Base-by-base conservation (phyloP, 2,888 invertebrate species). In the Esperia sulphurella region DNA sequence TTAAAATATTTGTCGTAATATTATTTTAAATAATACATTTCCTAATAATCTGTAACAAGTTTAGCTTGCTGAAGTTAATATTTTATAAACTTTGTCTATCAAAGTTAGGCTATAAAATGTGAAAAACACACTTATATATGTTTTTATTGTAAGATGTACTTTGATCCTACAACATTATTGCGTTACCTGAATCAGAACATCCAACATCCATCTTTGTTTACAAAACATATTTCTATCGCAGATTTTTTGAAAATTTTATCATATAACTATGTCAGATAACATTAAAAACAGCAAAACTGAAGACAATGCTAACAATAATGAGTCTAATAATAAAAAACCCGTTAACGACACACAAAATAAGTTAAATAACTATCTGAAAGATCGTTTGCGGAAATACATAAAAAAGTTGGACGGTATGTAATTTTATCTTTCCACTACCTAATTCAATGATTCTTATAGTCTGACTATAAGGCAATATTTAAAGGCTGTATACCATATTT, bases 371-470 rank as follows among this genome's bases (percentile, higher is more conserved):
- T 81, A 84, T 58, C 56, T 92, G 42, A 91, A 91, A 72, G 76
- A 81, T 50, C 72, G 89, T 14, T 75, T 91, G 35, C 73, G 83
- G 59, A 86, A 83, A 63, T 91, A 90, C 58, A 80, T 91, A 1
- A 84, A 88, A 58, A 90, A 87, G 59, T 63, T 90, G 28, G 87
- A 90, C 62, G 89, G 91, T 91, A 74, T 66, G 58, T 48, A 37
- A 1, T 7, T 33, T 31, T 41, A 48, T 12, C 42, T 30, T 14
- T 35, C 10, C 8, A 10, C 9, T 6, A 33, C 33, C 8, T 33
- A n/a, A n/a, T n/a, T n/a, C n/a, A n/a, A n/a, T 8, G 8, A 4
- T 33, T 33, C 33, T 10, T 33, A 2, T 2, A 2, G 10, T 10
- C 7, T 33, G 2, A 4, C 2, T 33, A 10, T 10, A 33, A 10